These are phyloP conservation scores for Picus viridis DNA, from an alignment of 2,797 vertebrate species.

Conservation along the genomic window DNA sequence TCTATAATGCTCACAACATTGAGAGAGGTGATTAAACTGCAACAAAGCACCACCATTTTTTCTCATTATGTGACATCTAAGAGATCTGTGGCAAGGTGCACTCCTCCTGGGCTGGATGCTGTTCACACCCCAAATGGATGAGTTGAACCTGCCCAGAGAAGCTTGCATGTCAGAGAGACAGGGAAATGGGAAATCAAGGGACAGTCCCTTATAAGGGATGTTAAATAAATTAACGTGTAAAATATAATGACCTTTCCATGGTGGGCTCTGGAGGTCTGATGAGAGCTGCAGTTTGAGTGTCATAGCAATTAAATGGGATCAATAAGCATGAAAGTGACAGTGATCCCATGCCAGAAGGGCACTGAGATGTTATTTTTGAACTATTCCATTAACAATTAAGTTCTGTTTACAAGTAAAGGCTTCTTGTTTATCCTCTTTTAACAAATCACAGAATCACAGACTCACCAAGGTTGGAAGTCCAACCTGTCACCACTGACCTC, in stretches of 20 bases:
- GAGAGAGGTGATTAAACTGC: neutral
- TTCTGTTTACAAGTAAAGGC: neutral
- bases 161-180: neutral
- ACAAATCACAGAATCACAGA: neutral
- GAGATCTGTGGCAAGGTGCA: neutral
- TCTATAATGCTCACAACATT: neutral
- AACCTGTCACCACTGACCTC: too few relatives aligned
- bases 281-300: neutral
- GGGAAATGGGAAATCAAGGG: neutral
- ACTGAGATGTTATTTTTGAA: neutral
- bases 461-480: too few relatives aligned
- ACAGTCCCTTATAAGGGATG: neutral
- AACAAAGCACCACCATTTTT: neutral
- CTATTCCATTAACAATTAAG: neutral
- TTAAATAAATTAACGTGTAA: neutral
- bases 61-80: neutral
- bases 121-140: neutral
- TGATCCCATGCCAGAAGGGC: neutral
- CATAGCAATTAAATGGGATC: neutral
- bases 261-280: neutral
- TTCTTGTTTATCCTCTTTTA: neutral
- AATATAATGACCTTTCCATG: neutral
- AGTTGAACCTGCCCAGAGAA: rapidly evolving
- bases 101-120: neutral
- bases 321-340: neutral